Conservation (phyloP, 2,113 vertebrate genomes). For the Aphyosemion australe region DNA sequence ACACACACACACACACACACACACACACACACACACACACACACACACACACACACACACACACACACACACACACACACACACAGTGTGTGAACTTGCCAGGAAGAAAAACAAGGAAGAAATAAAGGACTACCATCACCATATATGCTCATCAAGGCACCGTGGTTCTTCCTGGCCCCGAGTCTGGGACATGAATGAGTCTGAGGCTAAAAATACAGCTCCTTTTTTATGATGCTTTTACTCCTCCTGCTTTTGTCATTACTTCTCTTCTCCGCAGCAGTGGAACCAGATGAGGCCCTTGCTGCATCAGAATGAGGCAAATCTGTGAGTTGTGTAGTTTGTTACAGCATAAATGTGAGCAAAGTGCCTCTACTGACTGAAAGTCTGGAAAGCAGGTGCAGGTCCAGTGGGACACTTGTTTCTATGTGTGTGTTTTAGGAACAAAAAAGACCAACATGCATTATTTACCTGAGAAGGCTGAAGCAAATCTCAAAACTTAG, state of each 20-base stretch:
- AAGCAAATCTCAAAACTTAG: background rate
- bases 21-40: slow-evolving; percentile 33
- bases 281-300: slow-evolving; percentile 30
- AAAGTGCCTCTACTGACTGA: background rate
- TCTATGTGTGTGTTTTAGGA: no score
- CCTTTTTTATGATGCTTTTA: slow-evolving; percentile 47
- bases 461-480: background rate
- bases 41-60: slow-evolving; percentile 30
- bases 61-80: slow-evolving; percentile 41
- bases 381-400: background rate
- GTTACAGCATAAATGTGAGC: slow-evolving; percentile 43
- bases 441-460: no score
- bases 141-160: slow-evolving; percentile 62
- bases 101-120: slow-evolving; percentile 35
- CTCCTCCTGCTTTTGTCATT: slow-evolving; percentile 52
- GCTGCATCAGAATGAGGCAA: slow-evolving; percentile 31
- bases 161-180: slow-evolving; percentile 51
- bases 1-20: background rate
- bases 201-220: slow-evolving; percentile 70
- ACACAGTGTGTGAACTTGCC: slow-evolving; percentile 55
- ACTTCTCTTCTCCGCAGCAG: slow-evolving; percentile 16
- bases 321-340: slow-evolving; percentile 14
- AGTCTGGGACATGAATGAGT: slow-evolving; percentile 59
- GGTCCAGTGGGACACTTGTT: no score
- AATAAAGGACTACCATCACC: slow-evolving; percentile 53